Conservation (phyloP, 2,888 invertebrate species). For the Temnothorax rugatulus region DNA sequence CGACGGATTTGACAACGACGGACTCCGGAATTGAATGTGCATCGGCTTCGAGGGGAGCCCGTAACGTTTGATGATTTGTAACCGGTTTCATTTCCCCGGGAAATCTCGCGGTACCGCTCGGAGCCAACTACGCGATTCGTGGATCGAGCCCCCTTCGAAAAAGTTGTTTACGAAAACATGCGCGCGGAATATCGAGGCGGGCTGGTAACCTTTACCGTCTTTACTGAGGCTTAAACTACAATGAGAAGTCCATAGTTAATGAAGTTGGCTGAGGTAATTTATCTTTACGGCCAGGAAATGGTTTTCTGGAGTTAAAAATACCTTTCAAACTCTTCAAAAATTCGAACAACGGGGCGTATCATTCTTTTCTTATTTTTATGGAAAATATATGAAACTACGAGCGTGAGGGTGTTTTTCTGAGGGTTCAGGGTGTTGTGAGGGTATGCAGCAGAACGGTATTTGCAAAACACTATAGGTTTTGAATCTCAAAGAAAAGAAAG, state of each 20-base stretch:
- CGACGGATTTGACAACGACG: conserved; percentile 63
- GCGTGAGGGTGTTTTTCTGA: background rate
- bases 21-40: conserved; percentile 51
- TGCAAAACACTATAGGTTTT: conserved; percentile 21
- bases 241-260: background rate
- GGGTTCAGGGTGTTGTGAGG: too few species aligned
- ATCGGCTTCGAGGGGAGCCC: conserved; percentile 24
- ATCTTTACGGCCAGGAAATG: background rate
- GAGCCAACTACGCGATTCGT: conserved; percentile 4
- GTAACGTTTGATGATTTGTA: conserved; percentile 65
- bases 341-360: background rate
- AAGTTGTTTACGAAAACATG: background rate
- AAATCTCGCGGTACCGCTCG: background rate
- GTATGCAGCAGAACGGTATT: background rate
- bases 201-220: background rate
- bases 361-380: background rate
- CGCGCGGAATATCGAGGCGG: background rate
- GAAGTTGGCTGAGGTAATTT: background rate
- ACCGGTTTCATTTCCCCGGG: conserved; percentile 58
- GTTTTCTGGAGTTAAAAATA: background rate
- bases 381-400: background rate
- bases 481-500: background rate
- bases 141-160: background rate
- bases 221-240: background rate
- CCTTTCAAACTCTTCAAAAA: background rate